These are phyloP conservation scores for Microplitis demolitor DNA, from an alignment of 1,140 invertebrate genomes.

Conservation along the genomic window DNA sequence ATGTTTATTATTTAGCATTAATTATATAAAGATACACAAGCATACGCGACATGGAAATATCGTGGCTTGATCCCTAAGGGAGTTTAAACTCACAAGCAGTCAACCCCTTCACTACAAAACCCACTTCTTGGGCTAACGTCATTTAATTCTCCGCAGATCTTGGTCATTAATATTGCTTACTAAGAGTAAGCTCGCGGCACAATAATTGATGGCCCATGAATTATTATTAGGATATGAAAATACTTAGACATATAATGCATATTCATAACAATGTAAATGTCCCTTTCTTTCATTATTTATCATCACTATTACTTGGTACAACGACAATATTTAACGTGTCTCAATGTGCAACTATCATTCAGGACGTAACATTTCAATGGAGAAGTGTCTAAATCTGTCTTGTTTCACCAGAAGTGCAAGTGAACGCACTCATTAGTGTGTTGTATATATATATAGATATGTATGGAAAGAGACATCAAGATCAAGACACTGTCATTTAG, in stretches of 20 bases:
- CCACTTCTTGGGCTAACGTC: not conserved
- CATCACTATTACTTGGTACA: too few relatives aligned
- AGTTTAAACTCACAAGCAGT: not conserved
- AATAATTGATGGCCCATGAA: conserved; percentile 11
- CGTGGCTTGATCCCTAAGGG: conserved; percentile 4
- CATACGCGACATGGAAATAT: conserved; percentile 13
- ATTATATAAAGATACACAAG: too few relatives aligned
- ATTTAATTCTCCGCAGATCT: conserved; percentile 19
- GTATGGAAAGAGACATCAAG: not conserved
- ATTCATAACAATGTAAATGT: not conserved
- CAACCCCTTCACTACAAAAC: not conserved
- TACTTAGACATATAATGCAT: not conserved
- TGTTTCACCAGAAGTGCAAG: too few relatives aligned
- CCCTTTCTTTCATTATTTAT: too few relatives aligned
- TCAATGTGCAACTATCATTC: too few relatives aligned
- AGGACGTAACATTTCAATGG: too few relatives aligned
- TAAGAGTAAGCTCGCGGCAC: not conserved
- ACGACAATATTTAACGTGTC: too few relatives aligned
- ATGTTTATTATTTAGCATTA: not conserved
- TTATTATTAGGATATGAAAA: not conserved
- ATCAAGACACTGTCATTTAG: not conserved
- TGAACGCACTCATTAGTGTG: not conserved
- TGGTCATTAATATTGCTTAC: conserved; percentile 20
- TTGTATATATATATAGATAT: not conserved
- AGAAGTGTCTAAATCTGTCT: too few relatives aligned